Conservation (phyloP, 2,888 invertebrate genomes). For the Apodemia duryi region DNA sequence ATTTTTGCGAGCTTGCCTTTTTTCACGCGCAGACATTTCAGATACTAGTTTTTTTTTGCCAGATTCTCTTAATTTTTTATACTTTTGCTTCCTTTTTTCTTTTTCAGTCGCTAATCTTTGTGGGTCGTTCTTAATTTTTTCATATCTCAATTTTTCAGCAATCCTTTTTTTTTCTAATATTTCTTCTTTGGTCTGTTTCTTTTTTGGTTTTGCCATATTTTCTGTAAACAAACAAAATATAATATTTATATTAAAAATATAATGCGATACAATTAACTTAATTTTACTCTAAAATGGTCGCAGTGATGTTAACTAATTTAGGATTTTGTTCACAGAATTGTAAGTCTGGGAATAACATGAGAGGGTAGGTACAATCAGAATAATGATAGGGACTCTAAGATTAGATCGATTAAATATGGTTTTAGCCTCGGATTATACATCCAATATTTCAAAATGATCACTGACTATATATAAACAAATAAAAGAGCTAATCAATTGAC, state of each 20-base stretch:
- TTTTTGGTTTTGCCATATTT: background rate
- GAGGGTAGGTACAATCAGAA: background rate
- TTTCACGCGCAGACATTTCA: background rate
- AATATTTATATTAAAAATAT: too few relatives aligned
- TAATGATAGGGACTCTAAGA: background rate
- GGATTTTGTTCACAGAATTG: background rate
- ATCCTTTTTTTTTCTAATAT: background rate
- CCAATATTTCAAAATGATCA: too few relatives aligned
- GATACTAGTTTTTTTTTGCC: slow-evolving; percentile 1
- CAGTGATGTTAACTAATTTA: background rate
- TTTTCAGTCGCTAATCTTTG: background rate
- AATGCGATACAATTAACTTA: slow-evolving; percentile 1
- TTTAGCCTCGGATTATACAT: too few relatives aligned
- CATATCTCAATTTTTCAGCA: background rate
- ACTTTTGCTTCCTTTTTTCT: slow-evolving; percentile 4
- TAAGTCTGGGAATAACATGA: background rate
- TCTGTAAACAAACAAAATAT: too few relatives aligned
- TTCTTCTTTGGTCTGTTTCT: background rate
- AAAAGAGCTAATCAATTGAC: too few relatives aligned
- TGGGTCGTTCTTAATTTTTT: background rate
- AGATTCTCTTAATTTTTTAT: background rate
- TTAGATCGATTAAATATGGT: background rate
- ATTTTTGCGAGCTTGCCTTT: background rate
- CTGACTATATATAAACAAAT: too few relatives aligned
- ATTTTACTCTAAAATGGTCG: background rate